Percentiles rank a stretch among this genome's conserved stretches.
Conservation (phyloP, 2,888 invertebrate genomes). For the Siphonodentalium dalli region DNA sequence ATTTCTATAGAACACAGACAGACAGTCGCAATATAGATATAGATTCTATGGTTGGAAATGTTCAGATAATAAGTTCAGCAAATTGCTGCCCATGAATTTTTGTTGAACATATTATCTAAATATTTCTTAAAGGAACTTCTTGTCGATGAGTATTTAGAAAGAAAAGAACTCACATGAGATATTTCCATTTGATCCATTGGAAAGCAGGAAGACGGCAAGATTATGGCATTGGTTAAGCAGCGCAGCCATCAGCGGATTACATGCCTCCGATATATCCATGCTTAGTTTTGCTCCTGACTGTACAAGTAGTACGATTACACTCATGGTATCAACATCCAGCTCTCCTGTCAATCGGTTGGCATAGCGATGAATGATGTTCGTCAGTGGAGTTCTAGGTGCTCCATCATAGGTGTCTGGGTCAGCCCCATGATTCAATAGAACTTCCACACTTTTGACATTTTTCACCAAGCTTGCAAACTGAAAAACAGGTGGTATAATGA, state of each 20-base stretch:
- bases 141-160: no score
- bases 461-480: conserved; percentile 41
- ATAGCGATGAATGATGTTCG: conserved; percentile 38
- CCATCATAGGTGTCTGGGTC: conserved; percentile 42
- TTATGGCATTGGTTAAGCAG: conserved; percentile 35
- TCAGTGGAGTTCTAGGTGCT: conserved; percentile 41
- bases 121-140: no score
- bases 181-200: conserved; percentile 39
- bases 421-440: conserved; percentile 41
- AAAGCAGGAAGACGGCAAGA: conserved; percentile 39
- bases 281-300: conserved; percentile 39
- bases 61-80: no score
- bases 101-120: no score
- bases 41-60: no score
- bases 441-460: conserved; percentile 35
- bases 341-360: no score
- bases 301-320: conserved; percentile 36
- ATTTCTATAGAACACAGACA: no score
- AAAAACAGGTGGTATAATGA: conserved; percentile 1
- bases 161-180: conserved; percentile 34
- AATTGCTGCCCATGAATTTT: no score
- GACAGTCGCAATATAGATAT: no score
- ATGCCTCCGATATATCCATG: conserved; percentile 34
- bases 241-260: conserved; percentile 44
- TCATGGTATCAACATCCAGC: conserved; percentile 33